These are phyloP conservation scores for Temnothorax nylanderi DNA, from an alignment of 1,140 invertebrate species.

Conservation along the genomic window DNA sequence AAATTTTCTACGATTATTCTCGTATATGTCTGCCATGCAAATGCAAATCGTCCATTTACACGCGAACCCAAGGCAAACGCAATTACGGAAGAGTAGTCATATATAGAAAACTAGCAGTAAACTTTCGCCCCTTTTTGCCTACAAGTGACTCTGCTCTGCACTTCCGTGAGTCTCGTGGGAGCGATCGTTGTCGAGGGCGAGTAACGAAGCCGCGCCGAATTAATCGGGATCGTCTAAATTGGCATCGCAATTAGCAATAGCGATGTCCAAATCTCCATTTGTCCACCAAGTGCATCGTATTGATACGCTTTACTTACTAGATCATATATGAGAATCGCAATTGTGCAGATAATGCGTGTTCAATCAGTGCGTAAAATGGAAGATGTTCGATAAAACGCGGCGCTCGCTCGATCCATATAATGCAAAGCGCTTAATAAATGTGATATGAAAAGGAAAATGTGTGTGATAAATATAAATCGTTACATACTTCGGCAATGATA, in stretches of 20 bases:
- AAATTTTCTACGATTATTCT: conserved; percentile 20
- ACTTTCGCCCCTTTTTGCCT: not conserved
- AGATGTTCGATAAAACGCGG: not conserved
- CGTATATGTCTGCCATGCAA: not conserved
- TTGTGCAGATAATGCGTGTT: not conserved
- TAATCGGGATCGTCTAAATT: conserved; percentile 49
- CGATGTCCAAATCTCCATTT: not conserved
- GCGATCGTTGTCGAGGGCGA: not conserved
- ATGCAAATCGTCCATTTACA: conserved; percentile 25
- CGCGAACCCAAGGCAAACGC: not conserved
- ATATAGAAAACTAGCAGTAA: conserved; percentile 38
- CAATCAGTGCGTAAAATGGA: not conserved
- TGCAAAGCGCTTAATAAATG: conserved; percentile 2
- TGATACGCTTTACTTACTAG: not conserved
- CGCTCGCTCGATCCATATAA: not conserved
- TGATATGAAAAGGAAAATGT: not conserved
- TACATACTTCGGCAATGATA: not conserved
- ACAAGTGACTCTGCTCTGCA: not conserved
- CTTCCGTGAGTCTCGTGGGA: conserved; percentile 21
- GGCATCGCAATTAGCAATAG: not conserved
- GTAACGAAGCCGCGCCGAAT: not conserved
- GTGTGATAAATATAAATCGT: not conserved
- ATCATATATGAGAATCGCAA: not conserved
- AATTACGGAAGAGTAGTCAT: conserved; percentile 21
- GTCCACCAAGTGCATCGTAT: not conserved